Conservation (phyloP, 2,113 vertebrate species). For the Zonotrichia leucophrys region DNA sequence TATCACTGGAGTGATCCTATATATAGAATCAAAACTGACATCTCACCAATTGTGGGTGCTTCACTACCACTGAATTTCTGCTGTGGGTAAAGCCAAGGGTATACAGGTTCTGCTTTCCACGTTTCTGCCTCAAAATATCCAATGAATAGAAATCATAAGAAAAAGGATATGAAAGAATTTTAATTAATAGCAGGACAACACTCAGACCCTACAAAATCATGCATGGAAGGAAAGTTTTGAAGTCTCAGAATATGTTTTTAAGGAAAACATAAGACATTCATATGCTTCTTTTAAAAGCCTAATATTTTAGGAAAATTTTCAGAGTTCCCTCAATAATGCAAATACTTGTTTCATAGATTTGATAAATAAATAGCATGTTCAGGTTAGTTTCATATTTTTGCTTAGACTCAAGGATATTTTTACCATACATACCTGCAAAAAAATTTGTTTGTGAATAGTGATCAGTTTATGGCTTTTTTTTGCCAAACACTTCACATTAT, state of each 20-base stretch:
- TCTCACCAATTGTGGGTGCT: neutral
- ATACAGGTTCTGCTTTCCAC: neutral
- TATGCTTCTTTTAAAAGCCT: neutral
- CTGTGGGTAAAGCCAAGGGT: neutral
- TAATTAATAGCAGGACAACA: neutral
- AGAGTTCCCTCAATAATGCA: neutral
- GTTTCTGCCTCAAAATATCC: neutral
- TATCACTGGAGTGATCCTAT: neutral
- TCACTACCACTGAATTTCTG: neutral
- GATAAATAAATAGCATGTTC: neutral
- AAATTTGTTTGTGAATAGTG: fast-evolving
- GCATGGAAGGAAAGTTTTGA: neutral
- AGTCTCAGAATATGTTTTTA: neutral
- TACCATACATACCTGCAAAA: neutral
- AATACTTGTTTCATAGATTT: neutral
- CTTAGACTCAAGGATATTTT: neutral
- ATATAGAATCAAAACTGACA: neutral
- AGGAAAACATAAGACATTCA: neutral
- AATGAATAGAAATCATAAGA: neutral
- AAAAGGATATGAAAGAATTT: neutral
- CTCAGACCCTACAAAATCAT: neutral
- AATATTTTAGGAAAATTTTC: neutral
- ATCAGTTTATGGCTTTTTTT: neutral
- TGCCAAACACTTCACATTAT: neutral
- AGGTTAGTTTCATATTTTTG: neutral